Conservation (phyloP, 2,888 invertebrate genomes). For the Ennomos quercinarius region DNA sequence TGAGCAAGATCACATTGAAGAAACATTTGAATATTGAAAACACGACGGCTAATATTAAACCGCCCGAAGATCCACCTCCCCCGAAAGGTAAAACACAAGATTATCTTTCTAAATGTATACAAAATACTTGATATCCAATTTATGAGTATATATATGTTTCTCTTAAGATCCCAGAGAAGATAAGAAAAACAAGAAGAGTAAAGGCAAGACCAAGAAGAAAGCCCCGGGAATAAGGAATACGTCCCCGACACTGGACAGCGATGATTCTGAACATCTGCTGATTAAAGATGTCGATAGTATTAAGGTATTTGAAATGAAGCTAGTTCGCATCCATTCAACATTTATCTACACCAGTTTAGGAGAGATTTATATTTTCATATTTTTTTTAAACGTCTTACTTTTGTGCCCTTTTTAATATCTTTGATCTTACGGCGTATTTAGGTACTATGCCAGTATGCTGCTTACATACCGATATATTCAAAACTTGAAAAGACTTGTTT, state of each 20-base stretch:
- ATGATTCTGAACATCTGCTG: constrained; percentile 73
- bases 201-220: constrained; percentile 68
- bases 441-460: too few species aligned
- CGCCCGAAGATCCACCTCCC: constrained; percentile 69
- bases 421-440: too few species aligned
- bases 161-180: constrained; percentile 61
- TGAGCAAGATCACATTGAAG: constrained; percentile 78
- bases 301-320: constrained; percentile 56
- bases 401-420: too few species aligned
- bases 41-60: constrained; percentile 78
- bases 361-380: too few species aligned
- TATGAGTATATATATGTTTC: constrained; percentile 2
- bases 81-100: constrained; percentile 53
- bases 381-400: too few species aligned
- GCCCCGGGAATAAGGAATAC: constrained; percentile 13
- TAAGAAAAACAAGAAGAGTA: constrained; percentile 69
- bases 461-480: too few species aligned
- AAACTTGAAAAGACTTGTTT: too few species aligned
- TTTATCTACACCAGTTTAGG: too few species aligned
- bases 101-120: neutral
- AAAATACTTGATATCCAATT: too few species aligned
- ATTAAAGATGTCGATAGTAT: constrained; percentile 76
- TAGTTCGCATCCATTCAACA: neutral
- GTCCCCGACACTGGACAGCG: constrained; percentile 67
- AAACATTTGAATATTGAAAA: constrained; percentile 77